These are phyloP conservation scores for Actenoides lindsayi DNA, from an alignment of 2,113 vertebrate genomes.

Conservation along the genomic window DNA sequence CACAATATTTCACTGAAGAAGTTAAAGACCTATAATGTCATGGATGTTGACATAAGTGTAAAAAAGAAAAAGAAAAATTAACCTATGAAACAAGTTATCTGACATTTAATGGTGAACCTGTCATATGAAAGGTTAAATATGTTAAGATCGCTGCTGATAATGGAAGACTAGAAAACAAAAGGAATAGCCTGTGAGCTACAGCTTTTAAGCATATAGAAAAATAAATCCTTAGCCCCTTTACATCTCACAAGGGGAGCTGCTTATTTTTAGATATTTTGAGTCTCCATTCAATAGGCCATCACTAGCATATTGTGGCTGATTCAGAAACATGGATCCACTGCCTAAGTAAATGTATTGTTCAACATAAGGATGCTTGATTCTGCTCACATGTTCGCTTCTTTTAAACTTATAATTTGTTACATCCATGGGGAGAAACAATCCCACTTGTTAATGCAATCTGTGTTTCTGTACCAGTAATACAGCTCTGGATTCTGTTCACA, in stretches of 20 bases:
- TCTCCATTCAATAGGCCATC: not conserved
- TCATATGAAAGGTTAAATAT: constrained; percentile 40
- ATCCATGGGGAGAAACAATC: not conserved
- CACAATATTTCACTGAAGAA: constrained; percentile 46
- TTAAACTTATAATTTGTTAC: not conserved
- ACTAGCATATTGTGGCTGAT: not conserved
- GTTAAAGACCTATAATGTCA: constrained; percentile 40
- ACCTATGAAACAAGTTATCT: constrained; percentile 33
- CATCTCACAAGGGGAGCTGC: not conserved
- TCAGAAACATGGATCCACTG: not conserved
- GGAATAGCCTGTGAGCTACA: not conserved
- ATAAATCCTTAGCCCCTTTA: constrained; percentile 15
- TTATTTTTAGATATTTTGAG: not conserved
- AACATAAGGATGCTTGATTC: not conserved
- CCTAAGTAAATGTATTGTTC: not conserved
- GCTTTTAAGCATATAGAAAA: constrained; percentile 34
- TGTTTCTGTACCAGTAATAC: not conserved
- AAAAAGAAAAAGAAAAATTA: constrained; percentile 61
- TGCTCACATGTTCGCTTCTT: not conserved
- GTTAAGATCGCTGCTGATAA: constrained; percentile 41
- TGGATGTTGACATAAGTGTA: constrained; percentile 5
- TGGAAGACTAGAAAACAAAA: constrained; percentile 49
- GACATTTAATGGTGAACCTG: constrained; percentile 34
- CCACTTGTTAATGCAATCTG: not conserved
- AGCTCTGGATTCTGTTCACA: not conserved